These are phyloP conservation scores for Trematocara nigrifrons DNA, from an alignment of 2,113 vertebrate genomes.

Conservation along the genomic window DNA sequence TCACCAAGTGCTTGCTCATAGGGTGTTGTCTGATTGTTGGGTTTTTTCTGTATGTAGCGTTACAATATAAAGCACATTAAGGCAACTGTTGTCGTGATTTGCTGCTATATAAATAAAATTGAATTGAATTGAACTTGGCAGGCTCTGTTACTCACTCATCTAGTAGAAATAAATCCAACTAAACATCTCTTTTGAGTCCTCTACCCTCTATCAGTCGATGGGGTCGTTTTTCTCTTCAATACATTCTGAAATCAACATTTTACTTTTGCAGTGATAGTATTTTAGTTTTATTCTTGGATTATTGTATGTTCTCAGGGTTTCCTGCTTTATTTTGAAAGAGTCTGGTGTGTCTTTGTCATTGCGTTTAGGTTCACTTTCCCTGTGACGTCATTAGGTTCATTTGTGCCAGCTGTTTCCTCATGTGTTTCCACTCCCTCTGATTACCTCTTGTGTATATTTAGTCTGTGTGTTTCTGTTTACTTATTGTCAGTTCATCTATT, in stretches of 20 bases:
- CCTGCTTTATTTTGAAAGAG: not conserved
- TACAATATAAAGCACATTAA: not conserved
- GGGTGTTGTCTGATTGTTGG: not conserved
- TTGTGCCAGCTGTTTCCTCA: fast-evolving
- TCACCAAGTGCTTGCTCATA: not conserved
- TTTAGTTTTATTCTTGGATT: not conserved
- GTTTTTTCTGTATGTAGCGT: not conserved
- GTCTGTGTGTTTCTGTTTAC: not conserved
- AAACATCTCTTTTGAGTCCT: not conserved
- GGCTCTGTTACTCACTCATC: not conserved
- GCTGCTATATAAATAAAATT: not conserved
- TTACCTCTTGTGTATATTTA: fast-evolving
- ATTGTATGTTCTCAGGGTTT: not conserved
- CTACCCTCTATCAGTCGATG: not conserved
- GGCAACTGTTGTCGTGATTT: not conserved
- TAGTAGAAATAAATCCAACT: not conserved
- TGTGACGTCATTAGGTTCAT: not conserved
- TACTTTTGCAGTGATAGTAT: not conserved
- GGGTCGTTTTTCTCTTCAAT: not conserved
- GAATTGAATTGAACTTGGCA: not conserved
- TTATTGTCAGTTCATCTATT: fast-evolving
- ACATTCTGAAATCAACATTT: fast-evolving
- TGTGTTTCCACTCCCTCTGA: not conserved
- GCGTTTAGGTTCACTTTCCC: fast-evolving
- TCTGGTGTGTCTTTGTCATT: fast-evolving